Base-by-base conservation (phyloP, 1,140 invertebrate species). In the Bactericera cockerelli region DNA sequence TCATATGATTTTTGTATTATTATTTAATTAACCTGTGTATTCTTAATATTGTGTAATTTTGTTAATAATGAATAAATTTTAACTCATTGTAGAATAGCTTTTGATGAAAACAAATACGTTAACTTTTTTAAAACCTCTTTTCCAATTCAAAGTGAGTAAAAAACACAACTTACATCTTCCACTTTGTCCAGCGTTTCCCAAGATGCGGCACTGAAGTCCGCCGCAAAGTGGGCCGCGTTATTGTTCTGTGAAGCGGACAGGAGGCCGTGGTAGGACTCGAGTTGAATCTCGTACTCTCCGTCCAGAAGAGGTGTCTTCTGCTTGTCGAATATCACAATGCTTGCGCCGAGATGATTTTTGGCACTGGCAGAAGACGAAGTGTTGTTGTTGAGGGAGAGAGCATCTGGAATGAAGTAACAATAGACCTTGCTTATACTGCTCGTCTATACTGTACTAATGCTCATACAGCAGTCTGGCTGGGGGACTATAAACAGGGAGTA, bases 321-420 rank as follows among this genome's bases (percentile, higher is more conserved):
- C 70, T 91, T 90, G 68, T 96, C 91, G 69, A 90, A 93, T 19
- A 96, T 81, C 42, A 89, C 84, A 16, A 96, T 72, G 70, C 94
- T 90, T 49, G 87, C 86, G 26, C 86, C 84, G 68, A 84, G 90
- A 2, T 85, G 22, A 49, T 4, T 16, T 49, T 22, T 16, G 10
- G 16, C 10, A 10, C 10, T 16, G 10, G 10, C 10, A n/a, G 42
- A 22, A 4, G 42, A 22, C n/a, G 42, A 22, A 49, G 8, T 22
- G 42, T 49, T 49, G 42, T 49, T 49, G 42, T 49, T 49, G n/a
- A 49, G 3, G 3, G 42, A 19, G 19, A 49, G 22, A 49, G n/a
- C 22, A 49, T 49, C 42, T 49, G 42, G n/a, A 49, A 36, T 6
- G n/a, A 22, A 49, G n/a, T 10, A 49, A 49, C 33, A 36, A 36